These are phyloP conservation scores for Netelia fuscicornis DNA, from an alignment of 2,888 invertebrate species.

Conservation along the genomic window DNA sequence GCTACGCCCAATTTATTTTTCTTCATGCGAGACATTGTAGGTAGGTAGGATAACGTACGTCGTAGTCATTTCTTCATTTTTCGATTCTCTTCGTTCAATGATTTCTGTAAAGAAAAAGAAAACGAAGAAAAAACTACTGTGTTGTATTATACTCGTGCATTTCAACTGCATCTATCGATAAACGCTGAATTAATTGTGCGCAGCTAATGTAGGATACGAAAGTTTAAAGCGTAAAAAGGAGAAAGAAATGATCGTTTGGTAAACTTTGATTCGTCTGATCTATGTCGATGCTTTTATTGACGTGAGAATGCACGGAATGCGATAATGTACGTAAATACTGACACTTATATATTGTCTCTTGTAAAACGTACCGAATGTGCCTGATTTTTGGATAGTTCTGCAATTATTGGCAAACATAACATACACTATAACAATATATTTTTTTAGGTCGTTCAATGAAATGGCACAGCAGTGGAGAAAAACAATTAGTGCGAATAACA, in stretches of 20 bases:
- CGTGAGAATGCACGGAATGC: constrained; percentile 8
- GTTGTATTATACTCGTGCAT: constrained; percentile 11
- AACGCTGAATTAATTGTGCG: constrained; percentile 17
- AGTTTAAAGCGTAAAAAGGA: not conserved
- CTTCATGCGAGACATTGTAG: constrained; percentile 19
- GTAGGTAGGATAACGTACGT: not conserved
- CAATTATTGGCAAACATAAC: constrained; percentile 53
- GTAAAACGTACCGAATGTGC: constrained; percentile 67
- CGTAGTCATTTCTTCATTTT: constrained; percentile 13
- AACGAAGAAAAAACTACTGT: not conserved
- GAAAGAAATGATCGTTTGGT: not conserved
- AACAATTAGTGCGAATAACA: not conserved
- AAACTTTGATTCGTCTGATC: not conserved
- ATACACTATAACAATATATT: constrained; percentile 56
- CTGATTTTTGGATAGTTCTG: constrained; percentile 63
- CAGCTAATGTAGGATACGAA: constrained; percentile 19
- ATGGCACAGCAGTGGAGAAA: constrained; percentile 31
- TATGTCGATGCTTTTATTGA: not conserved
- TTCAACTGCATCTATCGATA: constrained; percentile 20
- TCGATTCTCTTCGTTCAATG: not conserved
- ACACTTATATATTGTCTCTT: constrained; percentile 44
- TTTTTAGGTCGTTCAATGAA: constrained; percentile 57
- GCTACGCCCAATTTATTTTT: constrained; percentile 12
- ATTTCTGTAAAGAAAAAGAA: constrained; percentile 2
- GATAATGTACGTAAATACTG: constrained; percentile 58